Conservation (phyloP, 2,797 vertebrate genomes). For the Micromesistius poutassou region DNA sequence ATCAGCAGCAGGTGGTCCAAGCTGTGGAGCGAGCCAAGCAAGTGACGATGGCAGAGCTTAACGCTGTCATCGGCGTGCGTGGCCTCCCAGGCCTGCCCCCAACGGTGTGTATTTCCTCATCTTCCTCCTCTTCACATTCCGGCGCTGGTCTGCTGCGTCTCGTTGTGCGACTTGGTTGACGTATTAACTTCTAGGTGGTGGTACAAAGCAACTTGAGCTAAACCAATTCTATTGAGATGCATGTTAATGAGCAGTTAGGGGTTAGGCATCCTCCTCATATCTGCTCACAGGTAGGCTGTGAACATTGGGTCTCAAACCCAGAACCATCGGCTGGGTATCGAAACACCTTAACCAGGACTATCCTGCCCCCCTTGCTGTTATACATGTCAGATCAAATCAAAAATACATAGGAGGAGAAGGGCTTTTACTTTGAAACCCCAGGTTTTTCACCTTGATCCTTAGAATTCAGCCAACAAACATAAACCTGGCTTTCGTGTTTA, state of each 20-base stretch:
- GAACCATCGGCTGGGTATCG: background rate
- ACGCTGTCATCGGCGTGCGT: constrained; percentile 97
- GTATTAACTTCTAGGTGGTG: background rate
- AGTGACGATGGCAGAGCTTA: constrained; percentile 97
- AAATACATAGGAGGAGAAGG: background rate
- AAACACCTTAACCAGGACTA: background rate
- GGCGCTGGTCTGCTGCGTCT: background rate
- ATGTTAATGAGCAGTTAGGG: background rate
- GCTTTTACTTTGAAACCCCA: background rate
- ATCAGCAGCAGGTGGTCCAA: constrained; percentile 97
- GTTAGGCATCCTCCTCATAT: background rate
- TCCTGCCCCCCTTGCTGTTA: background rate
- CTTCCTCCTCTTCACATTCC: constrained; percentile 35
- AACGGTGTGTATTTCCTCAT: constrained; percentile 86
- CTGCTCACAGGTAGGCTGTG: background rate
- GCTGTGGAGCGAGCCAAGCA: constrained; percentile 96
- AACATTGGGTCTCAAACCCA: background rate
- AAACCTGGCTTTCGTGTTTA: background rate
- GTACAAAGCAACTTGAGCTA: no score
- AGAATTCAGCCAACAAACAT: background rate
- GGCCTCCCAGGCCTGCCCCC: constrained; percentile 94
- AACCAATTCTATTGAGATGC: background rate
- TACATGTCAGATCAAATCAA: background rate
- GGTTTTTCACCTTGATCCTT: background rate
- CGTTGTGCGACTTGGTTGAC: background rate